Evolutionary conservation across 2,888 invertebrate species (phyloP).

Genomic region (Coenonympha arcania): DNA sequence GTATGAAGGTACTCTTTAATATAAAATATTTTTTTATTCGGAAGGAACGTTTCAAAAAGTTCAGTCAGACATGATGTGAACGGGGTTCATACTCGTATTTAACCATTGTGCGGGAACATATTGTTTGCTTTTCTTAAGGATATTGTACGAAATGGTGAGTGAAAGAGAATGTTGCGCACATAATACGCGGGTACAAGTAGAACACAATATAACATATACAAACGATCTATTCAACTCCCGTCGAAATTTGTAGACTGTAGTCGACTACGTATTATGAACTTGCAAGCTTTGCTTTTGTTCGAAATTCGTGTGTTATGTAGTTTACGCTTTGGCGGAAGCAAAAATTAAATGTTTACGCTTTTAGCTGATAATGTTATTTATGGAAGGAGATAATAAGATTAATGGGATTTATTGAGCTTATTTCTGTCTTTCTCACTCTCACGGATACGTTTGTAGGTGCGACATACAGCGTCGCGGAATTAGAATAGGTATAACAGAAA

Average conservation of each 20-base stretch:
- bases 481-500: too few species aligned
- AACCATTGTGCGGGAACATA: constrained; percentile 9
- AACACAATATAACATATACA: neutral
- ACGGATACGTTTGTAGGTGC: too few species aligned
- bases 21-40: constrained; percentile 1
- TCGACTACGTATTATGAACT: neutral
- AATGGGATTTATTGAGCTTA: too few species aligned
- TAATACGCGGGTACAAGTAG: neutral
- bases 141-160: constrained; percentile 10
- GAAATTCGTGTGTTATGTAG: neutral
- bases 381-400: too few species aligned
- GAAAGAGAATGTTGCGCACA: constrained; percentile 2
- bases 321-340: neutral
- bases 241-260: constrained; percentile 5
- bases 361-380: neutral
- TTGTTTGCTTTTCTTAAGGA: constrained; percentile 22
- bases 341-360: neutral
- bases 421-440: too few species aligned
- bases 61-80: constrained; percentile 13
- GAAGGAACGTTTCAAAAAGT: constrained; percentile 3
- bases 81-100: constrained; percentile 6
- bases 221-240: constrained; percentile 5
- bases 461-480: too few species aligned
- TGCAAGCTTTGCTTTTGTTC: constrained; percentile 6
- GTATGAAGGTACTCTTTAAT: neutral